Base-by-base conservation (phyloP, 2,113 vertebrate species). In the Microcebus tavaratra region DNA sequence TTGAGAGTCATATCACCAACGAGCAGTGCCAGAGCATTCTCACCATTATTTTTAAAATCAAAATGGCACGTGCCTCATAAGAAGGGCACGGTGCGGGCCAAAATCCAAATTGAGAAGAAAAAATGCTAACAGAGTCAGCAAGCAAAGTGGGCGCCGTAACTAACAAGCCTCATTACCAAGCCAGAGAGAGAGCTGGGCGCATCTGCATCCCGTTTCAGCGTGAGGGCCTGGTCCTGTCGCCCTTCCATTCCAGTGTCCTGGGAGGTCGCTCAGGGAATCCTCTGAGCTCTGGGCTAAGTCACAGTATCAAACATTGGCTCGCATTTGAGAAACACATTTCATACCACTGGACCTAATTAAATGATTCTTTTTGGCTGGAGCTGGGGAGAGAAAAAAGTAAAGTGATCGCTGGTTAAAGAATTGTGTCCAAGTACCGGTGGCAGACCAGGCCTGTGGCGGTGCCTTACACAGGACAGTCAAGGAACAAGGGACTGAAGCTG, bases 11-110 rank as follows among this genome's bases (percentile, higher is more conserved):
- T 96, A 98, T 97, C 93, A 48, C 97, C 87, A 83, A 29, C 1
- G 50, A 97, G 87, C 80, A 93, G 94, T 83, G 86, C 63, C 70
- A 57, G 25, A 93, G 92, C 21, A 4, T 94, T 98, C 96, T 97
- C 97, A 84, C 94, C 97, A 88, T 97, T 98, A 96, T 97, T 98
- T 98, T 97, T 97, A 96, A 96, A 97, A 98, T 72, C 87, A 84
- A 86, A 95, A 97, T 94, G 91, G 72, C 97, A 95, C 17, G 15
- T 3, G 94, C 65, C 92, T 88, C 20, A 6, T 31, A 2, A 88
- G 93, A 76, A 92, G 79, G 97, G 88, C 63, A 97, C 81, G 61
- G 93, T 57, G 31, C 3, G 21, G 59, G 95, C 96, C 96, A 68
- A 57, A 78, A 88, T 45, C 91, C 93, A 95, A 89, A 90, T 15